Conservation (phyloP, 2,113 vertebrate genomes). For the Corythornis madagascariensis region DNA sequence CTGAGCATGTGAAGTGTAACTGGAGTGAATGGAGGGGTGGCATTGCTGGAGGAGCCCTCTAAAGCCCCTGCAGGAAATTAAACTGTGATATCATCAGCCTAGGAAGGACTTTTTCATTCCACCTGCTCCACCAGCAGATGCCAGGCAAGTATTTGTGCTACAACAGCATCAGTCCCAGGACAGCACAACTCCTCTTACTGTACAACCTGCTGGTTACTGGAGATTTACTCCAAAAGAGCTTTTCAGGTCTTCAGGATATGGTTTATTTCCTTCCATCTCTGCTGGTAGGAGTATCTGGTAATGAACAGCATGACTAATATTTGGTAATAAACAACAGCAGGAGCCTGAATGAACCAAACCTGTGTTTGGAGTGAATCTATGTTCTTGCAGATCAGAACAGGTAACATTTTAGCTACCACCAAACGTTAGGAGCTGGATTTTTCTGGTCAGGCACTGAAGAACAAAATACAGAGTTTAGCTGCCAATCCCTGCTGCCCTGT, state of each 20-base stretch:
- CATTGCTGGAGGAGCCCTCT: not conserved
- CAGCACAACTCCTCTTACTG: not conserved
- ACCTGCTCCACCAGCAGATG: not conserved
- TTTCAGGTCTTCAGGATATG: slow-evolving; percentile 14
- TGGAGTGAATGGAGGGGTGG: not conserved
- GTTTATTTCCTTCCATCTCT: not conserved
- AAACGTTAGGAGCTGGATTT: not conserved
- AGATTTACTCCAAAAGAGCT: slow-evolving; percentile 9
- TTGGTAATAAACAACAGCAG: not conserved
- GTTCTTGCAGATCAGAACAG: not conserved
- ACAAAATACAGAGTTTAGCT: not conserved
- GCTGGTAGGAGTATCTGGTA: not conserved
- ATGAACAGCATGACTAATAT: slow-evolving; percentile 12
- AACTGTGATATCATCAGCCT: not conserved
- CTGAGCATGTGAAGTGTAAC: not conserved
- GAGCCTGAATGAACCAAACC: not conserved
- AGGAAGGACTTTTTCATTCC: slow-evolving; percentile 4
- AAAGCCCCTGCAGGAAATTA: slow-evolving; percentile 50
- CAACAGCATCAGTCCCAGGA: not conserved
- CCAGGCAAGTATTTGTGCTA: not conserved
- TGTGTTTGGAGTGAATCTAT: not conserved
- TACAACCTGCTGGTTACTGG: not conserved
- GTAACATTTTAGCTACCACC: not conserved
- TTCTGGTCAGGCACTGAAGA: not conserved
- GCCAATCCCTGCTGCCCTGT: not conserved